These are phyloP conservation scores for Protula sp. DNA, from an alignment of 2,888 invertebrate genomes.

Conservation along the genomic window DNA sequence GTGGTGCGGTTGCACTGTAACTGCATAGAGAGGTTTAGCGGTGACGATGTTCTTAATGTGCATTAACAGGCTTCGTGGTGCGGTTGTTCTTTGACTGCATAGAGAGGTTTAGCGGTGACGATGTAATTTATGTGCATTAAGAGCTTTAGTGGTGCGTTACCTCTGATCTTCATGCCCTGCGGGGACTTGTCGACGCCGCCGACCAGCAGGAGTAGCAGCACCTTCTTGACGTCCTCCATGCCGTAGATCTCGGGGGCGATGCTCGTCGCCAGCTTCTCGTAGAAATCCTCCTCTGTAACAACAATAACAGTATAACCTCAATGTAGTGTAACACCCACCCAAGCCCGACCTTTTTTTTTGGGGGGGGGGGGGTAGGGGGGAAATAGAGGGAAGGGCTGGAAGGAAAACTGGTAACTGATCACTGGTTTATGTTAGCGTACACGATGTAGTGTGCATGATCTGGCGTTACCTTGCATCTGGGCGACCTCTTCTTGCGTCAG, in stretches of 20 bases:
- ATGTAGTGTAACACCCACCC: neutral
- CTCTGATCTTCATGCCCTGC: constrained; percentile 95
- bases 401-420: neutral
- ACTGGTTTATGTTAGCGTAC: neutral
- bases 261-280: constrained; percentile 82
- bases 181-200: constrained; percentile 69
- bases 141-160: no score
- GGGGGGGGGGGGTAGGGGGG: no score
- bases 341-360: neutral
- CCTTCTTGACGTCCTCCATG: constrained; percentile 96
- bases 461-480: constrained; percentile 61
- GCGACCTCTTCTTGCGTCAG: constrained; percentile 74
- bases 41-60: no score
- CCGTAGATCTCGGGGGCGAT: constrained; percentile 99
- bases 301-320: neutral
- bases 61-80: no score
- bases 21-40: no score
- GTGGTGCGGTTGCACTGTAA: no score
- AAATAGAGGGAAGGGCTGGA: neutral
- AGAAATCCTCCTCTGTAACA: constrained; percentile 66
- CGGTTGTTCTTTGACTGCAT: no score
- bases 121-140: no score
- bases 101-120: no score
- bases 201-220: constrained; percentile 83
- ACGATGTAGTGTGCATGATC: neutral